Evolutionary conservation across 2,888 invertebrate genomes (phyloP), one percentile per base, ranked within the genome.

Genomic region (Rhodophaea formosa): DNA sequence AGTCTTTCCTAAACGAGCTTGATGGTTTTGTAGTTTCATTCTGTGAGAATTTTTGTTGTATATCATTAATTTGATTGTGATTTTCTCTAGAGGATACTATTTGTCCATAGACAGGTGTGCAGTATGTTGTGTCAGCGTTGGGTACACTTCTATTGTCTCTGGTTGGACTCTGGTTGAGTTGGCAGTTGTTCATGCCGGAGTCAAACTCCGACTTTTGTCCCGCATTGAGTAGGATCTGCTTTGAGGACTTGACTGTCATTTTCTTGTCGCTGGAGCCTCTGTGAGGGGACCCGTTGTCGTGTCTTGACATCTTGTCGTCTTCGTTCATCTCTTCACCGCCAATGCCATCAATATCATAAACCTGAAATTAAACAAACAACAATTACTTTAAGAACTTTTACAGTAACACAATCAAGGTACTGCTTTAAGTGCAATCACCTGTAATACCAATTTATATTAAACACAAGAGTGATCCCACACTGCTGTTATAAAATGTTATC

Each of bases 201-300:
- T 90, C 91, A 59, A 91, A 91, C 61, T 91, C 91, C 0, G 91
- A 91, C 61, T 89, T 90, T 59, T 91, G 91, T 10, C 91, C 91
- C 1, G 91, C 90, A 59, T 91, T 91, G 63, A 88, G 72, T 32
- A 91, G 82, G 64, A 91, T 90, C 70, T 90, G 91, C 64, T 90
- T 91, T 8, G 91, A 91, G 7, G 91, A 91, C 72, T 91, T 91
- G 0, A 89, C 73, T 3, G 75, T 68, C 63, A 75, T 82, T 64
- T 86, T 88, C 14, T 82, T 82, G 8, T 75, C 75, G 53, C 69
- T 71, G 14, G 72, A 69, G 39, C 67, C 67, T 62, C 75, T 80
- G 49, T 74, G 77, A 3, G 80, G 77, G 0, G 84, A 84, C 14
- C 67, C 73, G n/a, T 69, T 70, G 43, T 82, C 79, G 46, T 74